Evolutionary conservation across 2,888 invertebrate species (phyloP), one percentile per base, ranked within the genome.

Genomic region (Aplocera efformata): DNA sequence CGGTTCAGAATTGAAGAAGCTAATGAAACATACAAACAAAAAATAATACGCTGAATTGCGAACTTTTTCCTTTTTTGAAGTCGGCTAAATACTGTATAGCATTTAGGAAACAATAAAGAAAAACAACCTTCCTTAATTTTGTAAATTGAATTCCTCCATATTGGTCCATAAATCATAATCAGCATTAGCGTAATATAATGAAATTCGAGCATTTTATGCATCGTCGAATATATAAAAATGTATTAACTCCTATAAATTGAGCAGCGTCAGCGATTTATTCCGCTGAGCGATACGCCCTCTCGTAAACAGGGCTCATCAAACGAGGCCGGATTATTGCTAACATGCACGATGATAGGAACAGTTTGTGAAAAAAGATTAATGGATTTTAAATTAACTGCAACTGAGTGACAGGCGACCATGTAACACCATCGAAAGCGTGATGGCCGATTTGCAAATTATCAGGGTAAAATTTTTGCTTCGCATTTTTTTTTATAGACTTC

Each of bases 161-260:
- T 35, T 21, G 25, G 8, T 47, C 43, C 42, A 45, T 54, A 53
- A 54, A 55, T 50, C 44, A 53, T 58, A 54, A 58, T 52, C 50
- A 42, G 50, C 43, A 27, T 20, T 26, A 31, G 27, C 36, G 57
- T 45, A 49, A 57, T 13, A 58, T 66, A 68, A 72, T 72, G 61
- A 66, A 67, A 71, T 67, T 63, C 63, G 53, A 67, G 63, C 63
- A 66, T 68, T 69, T 60, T 60, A 62, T 62, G 65, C 63, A 63
- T 60, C 67, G 61, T 57, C 58, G 61, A 62, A 64, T 49, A 2
- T 17, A 75, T 81, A 79, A 80, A 81, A 80, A 79, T 79, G 79
- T 78, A 80, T 78, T 78, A 78, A 77, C 72, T 76, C 68, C 67
- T 70, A 81, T 80, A 80, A 81, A 80, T 80, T 79, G 72, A 66